Evolutionary conservation across 2,113 vertebrate species (phyloP).

Genomic region (Arenaria interpres): DNA sequence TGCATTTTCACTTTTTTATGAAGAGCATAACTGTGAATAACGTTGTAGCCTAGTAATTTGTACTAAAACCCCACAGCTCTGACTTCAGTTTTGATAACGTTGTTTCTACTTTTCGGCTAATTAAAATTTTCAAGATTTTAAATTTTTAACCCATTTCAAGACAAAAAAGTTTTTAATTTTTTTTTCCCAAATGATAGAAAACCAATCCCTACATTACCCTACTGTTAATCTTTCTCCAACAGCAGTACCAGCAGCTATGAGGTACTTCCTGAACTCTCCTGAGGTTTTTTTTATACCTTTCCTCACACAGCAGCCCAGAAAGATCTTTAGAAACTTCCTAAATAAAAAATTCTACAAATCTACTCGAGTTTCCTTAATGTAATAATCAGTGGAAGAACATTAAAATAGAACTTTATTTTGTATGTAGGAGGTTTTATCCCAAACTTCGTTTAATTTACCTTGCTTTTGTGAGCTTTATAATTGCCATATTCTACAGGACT

Average conservation of each 20-base stretch:
- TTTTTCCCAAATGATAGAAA: not conserved
- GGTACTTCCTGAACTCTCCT: not conserved
- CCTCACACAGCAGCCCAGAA: not conserved
- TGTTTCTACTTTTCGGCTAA: not conserved
- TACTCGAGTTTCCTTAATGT: not conserved
- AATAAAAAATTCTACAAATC: not conserved
- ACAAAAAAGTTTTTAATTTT: not conserved
- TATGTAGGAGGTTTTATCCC: not conserved
- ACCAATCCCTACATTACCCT: not conserved
- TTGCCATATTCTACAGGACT: not conserved
- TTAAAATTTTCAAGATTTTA: not conserved
- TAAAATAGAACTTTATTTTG: not conserved
- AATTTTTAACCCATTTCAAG: not conserved
- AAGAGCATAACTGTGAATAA: not conserved
- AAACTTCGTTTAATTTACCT: not conserved
- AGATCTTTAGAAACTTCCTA: not conserved
- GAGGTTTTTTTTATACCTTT: not conserved
- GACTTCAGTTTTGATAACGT: not conserved
- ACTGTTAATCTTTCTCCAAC: not conserved
- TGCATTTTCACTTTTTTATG: slow-evolving; percentile 15
- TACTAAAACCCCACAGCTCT: not conserved
- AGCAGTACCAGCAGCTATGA: not conserved
- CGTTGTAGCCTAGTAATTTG: not conserved
- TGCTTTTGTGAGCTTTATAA: not conserved
- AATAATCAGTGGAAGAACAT: not conserved